Conservation (phyloP, 2,888 invertebrate genomes). For the Sabatieria punctata region DNA sequence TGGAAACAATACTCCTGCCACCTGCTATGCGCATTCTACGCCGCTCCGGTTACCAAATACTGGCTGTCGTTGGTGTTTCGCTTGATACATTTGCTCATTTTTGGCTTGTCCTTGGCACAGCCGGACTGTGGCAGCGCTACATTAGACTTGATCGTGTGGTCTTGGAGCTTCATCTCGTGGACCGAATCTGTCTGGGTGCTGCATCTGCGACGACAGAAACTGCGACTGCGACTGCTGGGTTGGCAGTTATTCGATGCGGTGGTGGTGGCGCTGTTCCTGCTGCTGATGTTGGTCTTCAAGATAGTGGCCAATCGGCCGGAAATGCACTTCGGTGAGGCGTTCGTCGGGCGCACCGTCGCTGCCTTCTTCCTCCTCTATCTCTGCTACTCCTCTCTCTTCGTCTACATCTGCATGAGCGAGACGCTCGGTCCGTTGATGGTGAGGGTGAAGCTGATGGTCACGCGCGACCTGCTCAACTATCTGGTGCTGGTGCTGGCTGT, state of each 20-base stretch:
- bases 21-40: conserved; percentile 29
- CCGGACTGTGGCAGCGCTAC: conserved; percentile 34
- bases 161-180: conserved; percentile 27
- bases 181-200: conserved; percentile 19
- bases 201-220: neutral
- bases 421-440: conserved; percentile 38
- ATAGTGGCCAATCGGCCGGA: neutral
- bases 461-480: conserved; percentile 24
- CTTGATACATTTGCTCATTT: conserved; percentile 18
- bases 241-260: neutral
- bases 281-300: neutral
- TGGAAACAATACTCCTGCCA: neutral
- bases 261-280: neutral
- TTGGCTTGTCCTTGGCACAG: conserved; percentile 22
- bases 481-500: conserved; percentile 21
- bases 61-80: conserved; percentile 33
- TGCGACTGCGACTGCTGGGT: neutral
- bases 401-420: conserved; percentile 34
- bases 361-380: conserved; percentile 34
- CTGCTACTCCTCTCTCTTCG: conserved; percentile 37
- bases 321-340: neutral
- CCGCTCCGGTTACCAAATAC: conserved; percentile 36
- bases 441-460: conserved; percentile 34
- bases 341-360: neutral
- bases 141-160: conserved; percentile 31